Percentiles rank a stretch among this genome's conserved stretches.
phyloP scores from a whole-genome alignment of 2,888 invertebrate species.

The Marasmarcha lunaedactyla region DNA sequence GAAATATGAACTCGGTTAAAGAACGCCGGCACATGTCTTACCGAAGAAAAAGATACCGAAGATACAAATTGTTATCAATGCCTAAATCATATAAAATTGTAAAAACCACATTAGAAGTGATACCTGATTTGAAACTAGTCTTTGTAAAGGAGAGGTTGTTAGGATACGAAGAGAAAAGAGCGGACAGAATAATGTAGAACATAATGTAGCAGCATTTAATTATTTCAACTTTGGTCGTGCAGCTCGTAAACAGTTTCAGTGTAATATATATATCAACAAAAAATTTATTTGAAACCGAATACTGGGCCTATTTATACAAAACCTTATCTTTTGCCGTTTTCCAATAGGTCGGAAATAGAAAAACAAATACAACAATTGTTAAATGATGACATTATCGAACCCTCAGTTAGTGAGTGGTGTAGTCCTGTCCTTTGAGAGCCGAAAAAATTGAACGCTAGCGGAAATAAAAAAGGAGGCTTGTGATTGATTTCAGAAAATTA shows the following conservation, averaged over 20 bases:
- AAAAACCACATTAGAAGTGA: slow-evolving; percentile 1
- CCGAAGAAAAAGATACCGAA: slow-evolving; percentile 6
- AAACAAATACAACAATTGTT: too few relatives aligned
- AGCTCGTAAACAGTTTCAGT: slow-evolving; percentile 7
- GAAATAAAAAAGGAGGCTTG: too few relatives aligned
- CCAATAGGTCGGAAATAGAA: too few relatives aligned
- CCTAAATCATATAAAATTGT: slow-evolving; percentile 2
- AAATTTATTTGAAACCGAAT: too few relatives aligned
- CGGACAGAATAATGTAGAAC: not conserved
- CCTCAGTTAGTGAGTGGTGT: too few relatives aligned
- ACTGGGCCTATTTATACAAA: too few relatives aligned
- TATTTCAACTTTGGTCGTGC: not conserved
- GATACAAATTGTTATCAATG: slow-evolving; percentile 4
- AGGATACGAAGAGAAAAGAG: slow-evolving; percentile 8
- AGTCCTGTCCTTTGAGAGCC: too few relatives aligned
- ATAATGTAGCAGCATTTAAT: not conserved
- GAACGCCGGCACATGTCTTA: not conserved
- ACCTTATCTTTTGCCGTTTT: too few relatives aligned
- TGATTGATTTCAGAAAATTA: too few relatives aligned
- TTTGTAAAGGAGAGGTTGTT: slow-evolving; percentile 8
- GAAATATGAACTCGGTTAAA: not conserved
- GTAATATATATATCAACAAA: too few relatives aligned
- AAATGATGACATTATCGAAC: too few relatives aligned
- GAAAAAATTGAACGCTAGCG: too few relatives aligned
- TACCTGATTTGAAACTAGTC: slow-evolving; percentile 1